These are phyloP conservation scores for Drosophila pseudoananassae DNA, from an alignment of 1,140 invertebrate species.

Conservation along the genomic window DNA sequence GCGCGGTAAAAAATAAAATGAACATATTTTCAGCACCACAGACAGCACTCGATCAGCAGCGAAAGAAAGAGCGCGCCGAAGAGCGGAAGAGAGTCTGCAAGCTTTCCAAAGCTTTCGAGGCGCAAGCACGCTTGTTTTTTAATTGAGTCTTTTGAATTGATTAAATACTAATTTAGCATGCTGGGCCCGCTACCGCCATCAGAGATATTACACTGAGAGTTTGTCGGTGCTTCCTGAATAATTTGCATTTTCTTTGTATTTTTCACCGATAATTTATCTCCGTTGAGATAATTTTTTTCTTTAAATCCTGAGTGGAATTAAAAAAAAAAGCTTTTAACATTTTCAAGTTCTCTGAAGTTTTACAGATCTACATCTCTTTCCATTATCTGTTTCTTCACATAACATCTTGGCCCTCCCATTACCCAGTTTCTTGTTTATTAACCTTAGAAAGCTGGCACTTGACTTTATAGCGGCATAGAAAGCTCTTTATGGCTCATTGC, in stretches of 20 bases:
- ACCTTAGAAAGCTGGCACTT: conserved; percentile 34
- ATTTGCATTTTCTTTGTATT: conserved; percentile 18
- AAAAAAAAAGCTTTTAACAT: no score
- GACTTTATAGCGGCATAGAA: conserved; percentile 8
- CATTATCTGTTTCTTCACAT: no score
- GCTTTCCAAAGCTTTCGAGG: conserved; percentile 26
- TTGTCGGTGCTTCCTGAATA: conserved; percentile 7
- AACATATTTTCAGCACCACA: conserved; percentile 8
- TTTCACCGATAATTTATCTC: not conserved
- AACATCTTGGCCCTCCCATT: conserved; percentile 23
- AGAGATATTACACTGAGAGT: conserved; percentile 33
- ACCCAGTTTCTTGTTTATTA: conserved; percentile 17
- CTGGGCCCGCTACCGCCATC: conserved; percentile 47
- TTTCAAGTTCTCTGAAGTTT: no score
- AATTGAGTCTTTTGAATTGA: conserved; percentile 64
- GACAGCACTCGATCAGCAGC: not conserved
- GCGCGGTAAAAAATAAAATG: conserved; percentile 35
- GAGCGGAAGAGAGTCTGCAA: conserved; percentile 15
- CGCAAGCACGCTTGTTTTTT: conserved; percentile 33
- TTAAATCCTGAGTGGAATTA: not conserved
- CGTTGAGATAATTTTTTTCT: not conserved
- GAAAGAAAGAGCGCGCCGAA: conserved; percentile 18
- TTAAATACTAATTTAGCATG: conserved; percentile 73
- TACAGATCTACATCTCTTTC: no score
- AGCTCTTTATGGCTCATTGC: conserved; percentile 14